These are phyloP conservation scores for Aratinga solstitialis DNA, from an alignment of 2,797 vertebrate genomes.

Conservation along the genomic window DNA sequence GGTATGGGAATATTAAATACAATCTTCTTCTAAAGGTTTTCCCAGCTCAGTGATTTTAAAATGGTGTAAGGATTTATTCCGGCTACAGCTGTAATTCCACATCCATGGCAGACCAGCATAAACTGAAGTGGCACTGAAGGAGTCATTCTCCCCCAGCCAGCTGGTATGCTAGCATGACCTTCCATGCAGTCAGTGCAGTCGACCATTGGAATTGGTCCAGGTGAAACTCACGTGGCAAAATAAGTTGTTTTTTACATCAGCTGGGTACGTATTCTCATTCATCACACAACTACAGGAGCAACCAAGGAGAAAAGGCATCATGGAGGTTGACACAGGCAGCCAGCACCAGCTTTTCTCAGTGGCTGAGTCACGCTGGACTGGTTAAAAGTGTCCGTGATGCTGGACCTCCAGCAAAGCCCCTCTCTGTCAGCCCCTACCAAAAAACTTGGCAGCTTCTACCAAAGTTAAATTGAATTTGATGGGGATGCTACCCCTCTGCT, in stretches of 20 bases:
- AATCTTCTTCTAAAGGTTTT: background rate
- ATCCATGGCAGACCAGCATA: accelerated
- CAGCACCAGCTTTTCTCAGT: background rate
- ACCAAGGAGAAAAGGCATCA: background rate
- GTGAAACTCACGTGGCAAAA: background rate
- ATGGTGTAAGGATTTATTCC: background rate
- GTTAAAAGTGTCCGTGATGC: background rate
- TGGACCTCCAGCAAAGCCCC: background rate
- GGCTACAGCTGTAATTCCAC: background rate
- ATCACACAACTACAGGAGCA: background rate
- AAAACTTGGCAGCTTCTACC: background rate
- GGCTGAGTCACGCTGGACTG: background rate
- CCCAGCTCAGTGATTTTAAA: background rate
- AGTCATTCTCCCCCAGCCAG: background rate
- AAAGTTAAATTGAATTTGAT: background rate
- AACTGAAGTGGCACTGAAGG: background rate
- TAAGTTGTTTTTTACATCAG: background rate
- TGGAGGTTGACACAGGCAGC: background rate
- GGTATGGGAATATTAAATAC: background rate
- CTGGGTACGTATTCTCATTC: background rate
- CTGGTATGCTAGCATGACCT: background rate
- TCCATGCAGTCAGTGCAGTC: background rate
- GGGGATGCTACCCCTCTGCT: background rate
- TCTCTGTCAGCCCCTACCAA: background rate
- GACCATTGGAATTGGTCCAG: background rate